Evolutionary conservation across 2,113 vertebrate species (phyloP), one percentile per base, ranked within the genome.

Genomic region (Hippocampus zosterae): DNA sequence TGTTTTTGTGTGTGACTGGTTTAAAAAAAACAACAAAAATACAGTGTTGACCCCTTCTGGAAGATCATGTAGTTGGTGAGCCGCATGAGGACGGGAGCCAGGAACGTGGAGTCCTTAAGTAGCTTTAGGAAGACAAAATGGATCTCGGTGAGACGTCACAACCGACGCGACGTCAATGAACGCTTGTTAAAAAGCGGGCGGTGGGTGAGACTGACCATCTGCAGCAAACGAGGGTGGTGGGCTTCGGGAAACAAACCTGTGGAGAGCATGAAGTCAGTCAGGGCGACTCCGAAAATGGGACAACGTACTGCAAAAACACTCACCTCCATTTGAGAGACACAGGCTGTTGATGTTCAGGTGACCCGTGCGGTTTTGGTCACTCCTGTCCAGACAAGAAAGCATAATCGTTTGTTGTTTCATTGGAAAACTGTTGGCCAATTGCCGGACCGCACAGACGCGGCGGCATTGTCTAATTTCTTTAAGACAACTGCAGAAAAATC

Each of bases 291-390:
- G 7, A 33, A 56, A 13, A 40, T 56, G 37, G 21, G n/a, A 56
- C 12, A 56, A 55, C 8, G 16, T 11, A 16, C 16, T 1, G 2
- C n/a, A 66, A 25, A 21, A 8, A 37, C 13, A 23, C 50, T 19
- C 8, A 46, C 97, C 97, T 95, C 97, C 97, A 0, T 98, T 99
- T 40, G 96, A 98, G 18, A 99, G 91, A 75, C 97, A 98, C 59
- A 99, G 92, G 78, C 96, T 98, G 85, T 94, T 96, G 69, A 98
- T 94, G 71, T 82, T 91, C 82, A 99, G 86, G 68, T 94, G 94
- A 23, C 95, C 95, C 0, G 92, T 94, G 75, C 90, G 92, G 69
- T 95, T 95, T 72, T 93, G 93, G 80, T 98, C 93, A 56, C 92
- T 94, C 92, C 97, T 98, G 15, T 46, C 13, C 63, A 16, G 5